Conservation (phyloP, 2,888 invertebrate species). For the Kuschelorhynchus macadamiae region DNA sequence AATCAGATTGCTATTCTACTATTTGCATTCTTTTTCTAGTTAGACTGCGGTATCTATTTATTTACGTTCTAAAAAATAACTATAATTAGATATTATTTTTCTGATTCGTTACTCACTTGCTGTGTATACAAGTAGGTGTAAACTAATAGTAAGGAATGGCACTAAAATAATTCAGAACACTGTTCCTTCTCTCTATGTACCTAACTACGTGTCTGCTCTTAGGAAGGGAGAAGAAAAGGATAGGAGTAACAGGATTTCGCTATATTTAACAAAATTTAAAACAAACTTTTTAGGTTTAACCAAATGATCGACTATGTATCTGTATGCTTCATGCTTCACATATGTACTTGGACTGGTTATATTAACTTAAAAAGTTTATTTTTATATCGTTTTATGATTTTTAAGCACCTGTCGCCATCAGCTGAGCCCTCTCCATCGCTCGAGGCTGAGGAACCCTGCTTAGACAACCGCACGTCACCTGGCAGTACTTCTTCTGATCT, state of each 20-base stretch:
- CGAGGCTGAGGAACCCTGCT: conserved; percentile 92
- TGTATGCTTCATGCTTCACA: too few species aligned
- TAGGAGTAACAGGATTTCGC: neutral
- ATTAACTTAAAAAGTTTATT: conserved; percentile 10
- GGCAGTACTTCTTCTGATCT: conserved; percentile 98
- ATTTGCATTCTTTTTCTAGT: conserved; percentile 31
- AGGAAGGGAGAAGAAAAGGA: neutral
- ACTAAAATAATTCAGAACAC: conserved; percentile 19
- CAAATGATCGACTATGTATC: too few species aligned
- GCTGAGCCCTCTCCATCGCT: conserved; percentile 90
- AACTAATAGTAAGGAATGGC: conserved; percentile 19
- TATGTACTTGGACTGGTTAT: too few species aligned
- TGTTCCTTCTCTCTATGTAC: conserved; percentile 67
- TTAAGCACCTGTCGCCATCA: conserved; percentile 85
- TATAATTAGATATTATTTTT: conserved; percentile 11
- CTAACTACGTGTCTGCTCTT: conserved; percentile 64
- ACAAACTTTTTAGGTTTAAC: neutral
- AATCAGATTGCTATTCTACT: conserved; percentile 27
- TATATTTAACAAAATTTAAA: neutral
- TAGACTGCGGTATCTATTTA: neutral
- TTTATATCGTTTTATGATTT: conserved; percentile 5
- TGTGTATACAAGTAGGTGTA: conserved; percentile 23
- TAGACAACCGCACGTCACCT: conserved; percentile 81
- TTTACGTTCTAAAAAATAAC: conserved; percentile 20
- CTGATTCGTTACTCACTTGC: conserved; percentile 28